These are phyloP conservation scores for Agrilus cyanescens DNA, from an alignment of 2,888 invertebrate species.

Conservation along the genomic window DNA sequence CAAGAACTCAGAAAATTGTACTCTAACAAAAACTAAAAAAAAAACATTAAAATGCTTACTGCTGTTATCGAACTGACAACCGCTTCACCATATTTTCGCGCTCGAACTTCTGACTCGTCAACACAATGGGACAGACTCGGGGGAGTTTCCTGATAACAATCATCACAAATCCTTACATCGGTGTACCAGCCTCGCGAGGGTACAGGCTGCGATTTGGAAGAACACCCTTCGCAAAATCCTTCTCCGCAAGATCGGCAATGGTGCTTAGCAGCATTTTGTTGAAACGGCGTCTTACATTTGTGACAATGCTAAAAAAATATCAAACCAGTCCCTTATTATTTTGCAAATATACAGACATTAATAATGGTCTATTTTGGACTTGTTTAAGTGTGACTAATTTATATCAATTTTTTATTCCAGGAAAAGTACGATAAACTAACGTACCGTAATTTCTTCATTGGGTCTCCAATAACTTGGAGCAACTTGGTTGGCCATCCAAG, in stretches of 20 bases:
- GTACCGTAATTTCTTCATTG: slow-evolving; percentile 59
- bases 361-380: no score
- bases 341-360: no score
- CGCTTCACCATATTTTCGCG: slow-evolving; percentile 56
- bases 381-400: no score
- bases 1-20: no score
- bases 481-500: slow-evolving; percentile 67
- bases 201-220: slow-evolving; percentile 52
- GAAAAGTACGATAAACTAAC: slow-evolving; percentile 12
- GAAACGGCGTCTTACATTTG: slow-evolving; percentile 49
- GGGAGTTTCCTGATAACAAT: slow-evolving; percentile 40
- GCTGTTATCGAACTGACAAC: slow-evolving; percentile 59
- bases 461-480: slow-evolving; percentile 73
- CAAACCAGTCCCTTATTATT: not conserved
- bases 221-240: slow-evolving; percentile 66
- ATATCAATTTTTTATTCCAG: no score
- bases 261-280: slow-evolving; percentile 48
- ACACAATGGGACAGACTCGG: slow-evolving; percentile 24
- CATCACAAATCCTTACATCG: slow-evolving; percentile 63
- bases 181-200: slow-evolving; percentile 59
- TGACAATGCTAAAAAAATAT: slow-evolving; percentile 45
- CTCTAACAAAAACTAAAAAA: no score
- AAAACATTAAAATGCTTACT: slow-evolving; percentile 22
- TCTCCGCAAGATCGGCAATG: slow-evolving; percentile 71
- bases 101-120: slow-evolving; percentile 38